Evolutionary conservation across 2,888 invertebrate genomes (phyloP).

Genomic region (Monochamus alternatus): DNA sequence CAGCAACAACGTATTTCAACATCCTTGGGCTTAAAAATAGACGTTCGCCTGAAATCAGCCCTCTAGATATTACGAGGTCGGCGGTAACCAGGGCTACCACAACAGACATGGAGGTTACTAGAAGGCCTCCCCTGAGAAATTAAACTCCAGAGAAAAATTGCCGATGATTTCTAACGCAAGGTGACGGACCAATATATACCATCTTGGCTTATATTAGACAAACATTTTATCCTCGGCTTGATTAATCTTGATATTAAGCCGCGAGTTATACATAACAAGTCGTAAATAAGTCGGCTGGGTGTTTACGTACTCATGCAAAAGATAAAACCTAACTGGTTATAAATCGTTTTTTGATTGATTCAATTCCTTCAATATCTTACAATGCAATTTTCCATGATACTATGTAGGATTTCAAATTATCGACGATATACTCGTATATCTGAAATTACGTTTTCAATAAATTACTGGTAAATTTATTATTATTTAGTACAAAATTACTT

Average conservation of each 20-base stretch:
- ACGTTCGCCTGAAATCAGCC: constrained; percentile 31
- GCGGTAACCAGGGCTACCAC: constrained; percentile 38
- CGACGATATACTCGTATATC: too few species aligned
- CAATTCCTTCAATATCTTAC: background rate
- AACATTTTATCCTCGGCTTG: constrained; percentile 34
- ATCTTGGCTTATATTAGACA: constrained; percentile 48
- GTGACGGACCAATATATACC: constrained; percentile 45
- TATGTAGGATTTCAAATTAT: background rate
- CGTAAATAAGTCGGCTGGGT: constrained; percentile 8
- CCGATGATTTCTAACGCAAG: constrained; percentile 41
- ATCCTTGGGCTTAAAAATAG: constrained; percentile 39
- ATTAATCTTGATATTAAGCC: constrained; percentile 30
- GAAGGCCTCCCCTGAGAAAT: constrained; percentile 38
- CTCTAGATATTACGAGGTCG: constrained; percentile 33
- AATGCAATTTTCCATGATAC: background rate
- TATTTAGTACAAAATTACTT: too few species aligned
- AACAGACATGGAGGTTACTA: constrained; percentile 34
- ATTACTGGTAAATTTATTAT: too few species aligned
- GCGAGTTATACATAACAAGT: constrained; percentile 20
- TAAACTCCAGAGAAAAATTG: constrained; percentile 38
- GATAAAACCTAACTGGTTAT: background rate
- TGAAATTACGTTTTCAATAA: too few species aligned
- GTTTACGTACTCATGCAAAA: constrained; percentile 17
- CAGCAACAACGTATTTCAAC: constrained; percentile 2
- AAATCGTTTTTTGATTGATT: background rate